phyloP scores from a whole-genome alignment of 2,797 vertebrate genomes.

The Atherinosoma microstoma region DNA sequence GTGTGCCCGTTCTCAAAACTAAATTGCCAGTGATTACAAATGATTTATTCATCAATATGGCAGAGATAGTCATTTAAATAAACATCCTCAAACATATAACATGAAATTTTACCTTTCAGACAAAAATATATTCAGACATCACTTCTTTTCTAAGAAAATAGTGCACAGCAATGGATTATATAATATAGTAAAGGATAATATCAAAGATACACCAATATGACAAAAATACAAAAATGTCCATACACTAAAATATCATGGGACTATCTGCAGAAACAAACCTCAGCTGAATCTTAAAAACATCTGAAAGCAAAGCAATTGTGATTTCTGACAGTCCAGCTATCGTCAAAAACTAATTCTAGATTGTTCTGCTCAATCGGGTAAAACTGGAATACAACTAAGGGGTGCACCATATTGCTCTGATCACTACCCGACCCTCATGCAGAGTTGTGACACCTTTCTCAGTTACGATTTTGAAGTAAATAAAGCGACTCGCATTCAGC shows the following conservation, averaged over 20 bases:
- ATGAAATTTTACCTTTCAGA: constrained; percentile 62
- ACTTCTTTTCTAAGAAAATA: constrained; percentile 80
- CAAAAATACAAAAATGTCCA: constrained; percentile 73
- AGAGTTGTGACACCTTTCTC: background rate
- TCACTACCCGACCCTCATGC: constrained; percentile 28
- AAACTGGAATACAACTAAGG: constrained; percentile 24
- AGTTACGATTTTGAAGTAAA: constrained; percentile 18
- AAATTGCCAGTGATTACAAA: constrained; percentile 26
- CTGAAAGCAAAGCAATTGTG: constrained; percentile 49
- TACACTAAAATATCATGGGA: constrained; percentile 76
- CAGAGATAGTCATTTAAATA: constrained; percentile 56
- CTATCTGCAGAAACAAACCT: constrained; percentile 56
- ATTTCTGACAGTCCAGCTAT: constrained; percentile 76
- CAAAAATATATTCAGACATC: constrained; percentile 79
- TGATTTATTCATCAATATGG: constrained; percentile 28
- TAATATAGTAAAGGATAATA: constrained; percentile 66
- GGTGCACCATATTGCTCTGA: constrained; percentile 62
- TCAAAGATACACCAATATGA: constrained; percentile 64
- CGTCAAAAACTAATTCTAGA: constrained; percentile 42
- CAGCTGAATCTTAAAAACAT: constrained; percentile 31
- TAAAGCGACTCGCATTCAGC: constrained; percentile 18
- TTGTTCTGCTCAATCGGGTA: constrained; percentile 23
- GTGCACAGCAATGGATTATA: constrained; percentile 74
- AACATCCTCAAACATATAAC: constrained; percentile 52
- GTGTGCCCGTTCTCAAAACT: constrained; percentile 33